Evolutionary conservation across 2,113 vertebrate species (phyloP).

Genomic region (Vulpes vulpes): DNA sequence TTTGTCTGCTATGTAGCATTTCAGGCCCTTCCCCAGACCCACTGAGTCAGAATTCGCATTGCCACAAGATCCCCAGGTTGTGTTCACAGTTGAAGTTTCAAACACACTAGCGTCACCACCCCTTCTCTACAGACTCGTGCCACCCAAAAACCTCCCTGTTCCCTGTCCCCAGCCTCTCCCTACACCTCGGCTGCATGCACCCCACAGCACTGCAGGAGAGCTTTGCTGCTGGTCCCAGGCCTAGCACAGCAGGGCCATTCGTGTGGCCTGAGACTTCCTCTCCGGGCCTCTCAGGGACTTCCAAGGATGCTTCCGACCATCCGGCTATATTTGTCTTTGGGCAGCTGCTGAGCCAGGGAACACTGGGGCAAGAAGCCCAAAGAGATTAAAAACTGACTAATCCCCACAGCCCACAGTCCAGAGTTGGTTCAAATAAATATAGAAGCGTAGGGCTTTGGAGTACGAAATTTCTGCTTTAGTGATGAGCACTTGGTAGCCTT

Average conservation of each 20-base stretch:
- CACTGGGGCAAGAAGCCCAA: background rate
- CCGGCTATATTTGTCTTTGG: background rate
- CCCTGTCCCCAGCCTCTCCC: background rate
- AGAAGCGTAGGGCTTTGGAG: background rate
- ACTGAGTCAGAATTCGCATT: background rate
- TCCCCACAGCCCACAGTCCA: background rate
- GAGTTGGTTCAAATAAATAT: background rate
- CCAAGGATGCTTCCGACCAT: background rate
- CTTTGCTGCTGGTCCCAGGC: background rate
- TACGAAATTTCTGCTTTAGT: background rate
- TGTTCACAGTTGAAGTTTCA: background rate
- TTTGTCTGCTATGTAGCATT: background rate
- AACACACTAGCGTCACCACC: background rate
- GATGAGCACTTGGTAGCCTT: background rate
- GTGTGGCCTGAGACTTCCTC: background rate
- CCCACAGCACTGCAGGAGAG: background rate
- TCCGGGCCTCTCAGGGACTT: background rate
- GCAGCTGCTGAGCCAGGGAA: background rate
- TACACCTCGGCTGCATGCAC: fast-evolving
- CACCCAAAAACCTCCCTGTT: background rate
- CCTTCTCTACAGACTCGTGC: background rate
- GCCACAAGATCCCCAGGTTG: background rate
- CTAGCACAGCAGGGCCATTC: background rate
- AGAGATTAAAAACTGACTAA: background rate
- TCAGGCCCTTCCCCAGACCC: background rate